A percentile compares a stretch with the other conserved stretches of the same genome.
phyloP scores from a whole-genome alignment of 2,113 vertebrate species.

The Saguinus midas region DNA sequence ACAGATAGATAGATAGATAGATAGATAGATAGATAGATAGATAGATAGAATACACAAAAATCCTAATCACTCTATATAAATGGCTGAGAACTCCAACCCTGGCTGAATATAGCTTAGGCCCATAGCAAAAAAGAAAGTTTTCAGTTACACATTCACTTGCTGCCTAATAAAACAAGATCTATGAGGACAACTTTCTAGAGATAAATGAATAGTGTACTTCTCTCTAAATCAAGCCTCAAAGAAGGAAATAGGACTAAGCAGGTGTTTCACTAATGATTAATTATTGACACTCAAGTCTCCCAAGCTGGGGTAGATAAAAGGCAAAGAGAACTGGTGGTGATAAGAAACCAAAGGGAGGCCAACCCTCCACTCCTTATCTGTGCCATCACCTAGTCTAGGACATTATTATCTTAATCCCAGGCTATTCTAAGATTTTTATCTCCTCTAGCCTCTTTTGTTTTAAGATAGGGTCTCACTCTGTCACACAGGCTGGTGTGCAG shows the following conservation, averaged over 20 bases:
- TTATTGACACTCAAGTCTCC: neutral
- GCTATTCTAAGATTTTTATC: neutral
- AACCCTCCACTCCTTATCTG: neutral
- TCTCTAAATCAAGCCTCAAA: constrained; percentile 37
- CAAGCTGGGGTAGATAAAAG: neutral
- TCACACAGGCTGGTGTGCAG: no score
- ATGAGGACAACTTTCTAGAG: neutral
- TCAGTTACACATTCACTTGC: neutral
- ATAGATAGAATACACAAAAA: neutral
- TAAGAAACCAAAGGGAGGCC: neutral
- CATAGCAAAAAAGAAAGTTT: neutral
- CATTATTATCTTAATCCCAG: neutral
- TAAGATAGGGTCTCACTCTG: no score
- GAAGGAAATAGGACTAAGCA: neutral
- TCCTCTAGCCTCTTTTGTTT: neutral
- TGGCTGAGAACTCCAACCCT: neutral
- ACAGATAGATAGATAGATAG: rapidly evolving
- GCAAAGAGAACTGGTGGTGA: neutral
- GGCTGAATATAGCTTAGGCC: neutral
- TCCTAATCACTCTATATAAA: neutral
- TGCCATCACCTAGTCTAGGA: neutral
- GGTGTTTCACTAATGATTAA: neutral
- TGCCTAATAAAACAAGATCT: constrained; percentile 36
- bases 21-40: no score
- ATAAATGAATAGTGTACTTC: neutral